Conservation (phyloP, 2,888 invertebrate species). For the Dryobota labecula region DNA sequence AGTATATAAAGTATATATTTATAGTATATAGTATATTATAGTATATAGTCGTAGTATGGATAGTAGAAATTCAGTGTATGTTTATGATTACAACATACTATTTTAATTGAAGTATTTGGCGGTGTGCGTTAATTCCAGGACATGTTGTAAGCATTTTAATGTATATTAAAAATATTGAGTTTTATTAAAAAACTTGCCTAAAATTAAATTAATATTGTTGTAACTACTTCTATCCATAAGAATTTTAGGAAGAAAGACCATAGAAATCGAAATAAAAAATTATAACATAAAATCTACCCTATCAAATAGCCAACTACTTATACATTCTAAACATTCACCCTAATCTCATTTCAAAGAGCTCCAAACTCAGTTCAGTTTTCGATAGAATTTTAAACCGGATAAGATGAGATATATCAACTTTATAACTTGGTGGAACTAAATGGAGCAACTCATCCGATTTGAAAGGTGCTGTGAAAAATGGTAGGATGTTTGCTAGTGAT, state of each 20-base stretch:
- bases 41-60: too few species aligned
- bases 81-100: too few species aligned
- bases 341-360: slow-evolving; percentile 11
- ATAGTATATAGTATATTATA: too few species aligned
- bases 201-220: too few species aligned
- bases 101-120: too few species aligned
- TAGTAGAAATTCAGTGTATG: too few species aligned
- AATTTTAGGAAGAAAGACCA: neutral
- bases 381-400: slow-evolving; percentile 35
- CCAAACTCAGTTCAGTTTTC: slow-evolving; percentile 19
- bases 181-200: too few species aligned
- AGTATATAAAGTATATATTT: too few species aligned
- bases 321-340: neutral
- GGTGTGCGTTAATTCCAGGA: too few species aligned
- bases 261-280: too few species aligned
- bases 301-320: neutral
- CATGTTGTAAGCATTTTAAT: too few species aligned
- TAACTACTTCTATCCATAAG: neutral
- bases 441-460: slow-evolving; percentile 46
- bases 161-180: too few species aligned
- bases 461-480: slow-evolving; percentile 61
- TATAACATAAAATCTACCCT: neutral
- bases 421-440: slow-evolving; percentile 55
- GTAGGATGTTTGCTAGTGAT: slow-evolving; percentile 11
- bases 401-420: slow-evolving; percentile 46